Evolutionary conservation across 2,888 invertebrate species (phyloP).

Genomic region (Eupithecia dodoneata): DNA sequence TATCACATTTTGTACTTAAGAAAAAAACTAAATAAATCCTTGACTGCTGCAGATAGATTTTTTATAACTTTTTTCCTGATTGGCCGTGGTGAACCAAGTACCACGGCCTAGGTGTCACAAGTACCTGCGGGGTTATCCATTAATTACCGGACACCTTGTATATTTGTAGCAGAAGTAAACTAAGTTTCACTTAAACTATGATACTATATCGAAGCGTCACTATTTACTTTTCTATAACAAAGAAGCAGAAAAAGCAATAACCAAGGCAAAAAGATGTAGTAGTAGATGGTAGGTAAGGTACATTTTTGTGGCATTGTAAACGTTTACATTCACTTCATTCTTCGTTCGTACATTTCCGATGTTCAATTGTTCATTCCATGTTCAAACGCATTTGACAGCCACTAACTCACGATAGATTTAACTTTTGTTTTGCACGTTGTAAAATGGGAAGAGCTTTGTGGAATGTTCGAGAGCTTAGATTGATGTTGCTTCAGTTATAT

Average conservation of each 20-base stretch:
- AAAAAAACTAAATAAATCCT: too few species aligned
- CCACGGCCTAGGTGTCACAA: too few species aligned
- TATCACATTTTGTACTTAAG: too few species aligned
- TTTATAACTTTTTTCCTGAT: too few species aligned
- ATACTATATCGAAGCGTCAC: background rate
- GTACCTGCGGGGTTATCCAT: too few species aligned
- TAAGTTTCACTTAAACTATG: background rate
- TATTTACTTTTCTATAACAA: background rate
- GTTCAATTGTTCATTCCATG: conserved; percentile 24
- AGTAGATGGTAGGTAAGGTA: background rate
- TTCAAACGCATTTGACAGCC: conserved; percentile 22
- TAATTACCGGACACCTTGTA: too few species aligned
- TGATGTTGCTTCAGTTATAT: conserved; percentile 21
- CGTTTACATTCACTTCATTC: background rate
- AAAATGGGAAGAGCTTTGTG: conserved; percentile 29
- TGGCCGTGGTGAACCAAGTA: too few species aligned
- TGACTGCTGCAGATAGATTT: too few species aligned
- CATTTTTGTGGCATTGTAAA: background rate
- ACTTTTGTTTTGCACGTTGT: conserved; percentile 35
- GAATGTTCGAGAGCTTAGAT: conserved; percentile 21
- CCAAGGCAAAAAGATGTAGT: background rate
- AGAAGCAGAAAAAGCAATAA: background rate
- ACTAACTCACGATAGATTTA: conserved; percentile 30
- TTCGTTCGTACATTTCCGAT: conserved; percentile 5
- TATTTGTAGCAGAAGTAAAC: background rate